Percentiles rank a stretch among this genome's conserved stretches.
phyloP scores from a whole-genome alignment of 92 coral and sea anemone species.

The Chrysogorgia sp. region DNA sequence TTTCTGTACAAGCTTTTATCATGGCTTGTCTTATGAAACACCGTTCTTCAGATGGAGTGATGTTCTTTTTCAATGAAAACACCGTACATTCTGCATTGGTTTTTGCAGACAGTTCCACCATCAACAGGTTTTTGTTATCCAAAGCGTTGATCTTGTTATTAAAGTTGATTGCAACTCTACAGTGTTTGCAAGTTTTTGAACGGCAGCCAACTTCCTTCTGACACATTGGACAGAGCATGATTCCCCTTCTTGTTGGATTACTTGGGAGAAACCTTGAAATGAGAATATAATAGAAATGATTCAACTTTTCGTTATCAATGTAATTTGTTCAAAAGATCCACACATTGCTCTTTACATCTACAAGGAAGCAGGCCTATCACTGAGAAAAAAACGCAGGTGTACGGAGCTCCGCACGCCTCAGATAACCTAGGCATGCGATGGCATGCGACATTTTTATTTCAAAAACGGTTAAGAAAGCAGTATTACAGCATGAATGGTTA shows the following conservation, averaged over 20 bases:
- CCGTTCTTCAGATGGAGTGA: constrained; percentile 85
- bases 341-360: constrained; percentile 37
- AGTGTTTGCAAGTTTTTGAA: constrained; percentile 89
- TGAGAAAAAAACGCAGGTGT: too few species aligned
- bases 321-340: too few species aligned
- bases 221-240: constrained; percentile 88
- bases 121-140: constrained; percentile 62
- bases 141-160: constrained; percentile 46
- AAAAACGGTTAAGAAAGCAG: too few species aligned
- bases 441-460: too few species aligned
- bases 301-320: constrained; percentile 8
- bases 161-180: constrained; percentile 66
- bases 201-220: constrained; percentile 90
- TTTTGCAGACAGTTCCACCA: constrained; percentile 76
- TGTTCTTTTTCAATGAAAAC: constrained; percentile 78
- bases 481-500: too few species aligned
- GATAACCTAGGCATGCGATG: too few species aligned
- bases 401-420: too few species aligned
- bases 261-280: constrained; percentile 77
- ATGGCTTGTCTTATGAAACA: constrained; percentile 75
- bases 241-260: constrained; percentile 95
- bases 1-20: not conserved
- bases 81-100: constrained; percentile 55
- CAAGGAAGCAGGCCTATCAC: not conserved
- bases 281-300: not conserved